Percentiles rank a stretch among this genome's conserved stretches.
Evolutionary conservation across 1,140 invertebrate genomes (phyloP).

Genomic region (Solenopsis fugax): DNA sequence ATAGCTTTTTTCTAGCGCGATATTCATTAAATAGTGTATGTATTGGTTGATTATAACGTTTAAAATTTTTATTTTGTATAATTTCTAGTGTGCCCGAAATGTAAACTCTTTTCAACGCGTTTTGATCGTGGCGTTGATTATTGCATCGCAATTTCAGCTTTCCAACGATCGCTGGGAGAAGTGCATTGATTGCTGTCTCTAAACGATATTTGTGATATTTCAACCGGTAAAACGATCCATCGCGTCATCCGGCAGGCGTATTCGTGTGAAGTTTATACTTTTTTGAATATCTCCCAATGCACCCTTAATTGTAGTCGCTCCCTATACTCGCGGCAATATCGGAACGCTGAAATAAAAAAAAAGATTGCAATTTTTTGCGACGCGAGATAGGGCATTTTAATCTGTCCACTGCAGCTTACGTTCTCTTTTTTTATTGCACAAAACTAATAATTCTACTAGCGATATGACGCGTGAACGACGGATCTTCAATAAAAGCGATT

Average conservation of each 20-base stretch:
- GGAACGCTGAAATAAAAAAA: conserved; percentile 45
- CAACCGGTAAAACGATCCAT: conserved; percentile 58
- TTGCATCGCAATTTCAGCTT: conserved; percentile 47
- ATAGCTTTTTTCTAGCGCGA: neutral
- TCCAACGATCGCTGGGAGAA: conserved; percentile 31
- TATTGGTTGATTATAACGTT: neutral
- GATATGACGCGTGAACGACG: conserved; percentile 2
- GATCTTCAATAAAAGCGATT: neutral
- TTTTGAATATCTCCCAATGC: conserved; percentile 50
- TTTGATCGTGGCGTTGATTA: conserved; percentile 43
- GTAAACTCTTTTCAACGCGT: conserved; percentile 29
- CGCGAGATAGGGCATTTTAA: conserved; percentile 47
- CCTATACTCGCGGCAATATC: conserved; percentile 23
- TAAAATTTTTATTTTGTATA: conserved; percentile 1
- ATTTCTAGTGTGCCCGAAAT: conserved; percentile 22
- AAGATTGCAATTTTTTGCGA: conserved; percentile 49
- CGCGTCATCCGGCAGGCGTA: conserved; percentile 34
- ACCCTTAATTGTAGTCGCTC: conserved; percentile 52
- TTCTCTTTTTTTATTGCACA: neutral
- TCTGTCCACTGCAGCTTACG: neutral
- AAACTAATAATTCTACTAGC: neutral
- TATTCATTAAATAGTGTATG: neutral
- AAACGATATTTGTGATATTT: conserved; percentile 64
- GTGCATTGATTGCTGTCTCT: conserved; percentile 60
- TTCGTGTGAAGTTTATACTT: conserved; percentile 47